phyloP scores from a whole-genome alignment of 2,113 vertebrate genomes.

The Tragelaphus imberbis region DNA sequence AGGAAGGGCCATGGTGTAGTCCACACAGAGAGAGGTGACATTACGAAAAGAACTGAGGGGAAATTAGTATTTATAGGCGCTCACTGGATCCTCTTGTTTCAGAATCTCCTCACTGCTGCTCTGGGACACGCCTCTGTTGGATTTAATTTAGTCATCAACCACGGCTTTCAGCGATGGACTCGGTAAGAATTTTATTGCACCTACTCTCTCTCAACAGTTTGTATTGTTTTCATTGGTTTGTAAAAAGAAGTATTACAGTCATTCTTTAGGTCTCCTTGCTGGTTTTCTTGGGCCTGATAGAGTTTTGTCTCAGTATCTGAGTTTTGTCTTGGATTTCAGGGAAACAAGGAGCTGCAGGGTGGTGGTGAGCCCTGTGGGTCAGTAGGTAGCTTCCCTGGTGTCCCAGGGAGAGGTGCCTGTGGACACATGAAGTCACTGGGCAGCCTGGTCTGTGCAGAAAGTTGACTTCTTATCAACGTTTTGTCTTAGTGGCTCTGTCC shows the following conservation, averaged over 20 bases:
- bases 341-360: neutral
- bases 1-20: neutral
- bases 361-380: neutral
- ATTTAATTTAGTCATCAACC: conserved; percentile 85
- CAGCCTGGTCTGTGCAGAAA: neutral
- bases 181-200: conserved; percentile 85
- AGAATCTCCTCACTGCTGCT: conserved; percentile 80
- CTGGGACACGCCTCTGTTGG: conserved; percentile 80
- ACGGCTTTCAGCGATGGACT: conserved; percentile 94
- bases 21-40: neutral
- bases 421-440: neutral
- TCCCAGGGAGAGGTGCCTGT: neutral
- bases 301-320: neutral
- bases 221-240: neutral
- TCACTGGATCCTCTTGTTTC: conserved; percentile 76
- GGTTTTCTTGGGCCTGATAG: neutral
- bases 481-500: neutral
- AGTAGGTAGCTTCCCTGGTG: neutral
- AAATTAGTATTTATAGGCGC: neutral
- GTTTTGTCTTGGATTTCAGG: neutral
- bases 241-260: neutral
- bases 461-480: neutral
- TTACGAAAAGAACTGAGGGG: neutral
- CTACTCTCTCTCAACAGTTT: neutral
- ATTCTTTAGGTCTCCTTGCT: neutral